Base-by-base conservation (phyloP, 1,140 invertebrate species). In the Sarcophaga peregrina region DNA sequence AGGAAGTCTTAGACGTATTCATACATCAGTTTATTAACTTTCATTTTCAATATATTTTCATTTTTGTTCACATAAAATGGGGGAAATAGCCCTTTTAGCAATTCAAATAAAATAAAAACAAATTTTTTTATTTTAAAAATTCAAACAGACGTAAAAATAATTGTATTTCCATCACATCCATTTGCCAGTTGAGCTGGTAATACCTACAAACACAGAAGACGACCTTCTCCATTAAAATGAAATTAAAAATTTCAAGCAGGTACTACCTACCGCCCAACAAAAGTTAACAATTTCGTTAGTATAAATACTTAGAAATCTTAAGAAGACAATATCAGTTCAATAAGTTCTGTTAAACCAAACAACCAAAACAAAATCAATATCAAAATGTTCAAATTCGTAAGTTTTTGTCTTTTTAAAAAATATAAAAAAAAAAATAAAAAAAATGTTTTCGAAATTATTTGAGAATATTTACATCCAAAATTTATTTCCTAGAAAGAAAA, bases 371-470 rank as follows among this genome's bases (percentile, higher is more conserved):
- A 13, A 73, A 83, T 46, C 50, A 11, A 83, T 76, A 25, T 45
- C 86, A 89, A 89, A 80, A 89, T 89, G 88, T 89, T 88, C 85
- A 89, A 89, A 87, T 89, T 88, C 86, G 88, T 89, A 86, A 89
- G 88, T 89, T 88, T 47, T 47, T 52, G 87, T 88, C n/a, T 62
- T 10, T 52, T 0, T n/a, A 25, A n/a, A 13, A 81, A 58, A 20
- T 8, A n/a, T 8, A 6, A 58, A 58, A 47, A 13, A 45, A 75
- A 48, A n/a, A 37, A 48, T 45, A 25, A 17, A 15, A 48, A 8
- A 47, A 47, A 7, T 73, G 9, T 45, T n/a, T 13, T 20, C 11
- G 46, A 58, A 62, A n/a, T 80, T 25, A 46, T 8, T 15, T 47
- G 37, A n/a, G n/a, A 58, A 73, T n/a, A 37, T 25, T 20, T 8